Evolutionary conservation across 2,888 invertebrate species (phyloP).

Genomic region (Ypsolopha sequella): DNA sequence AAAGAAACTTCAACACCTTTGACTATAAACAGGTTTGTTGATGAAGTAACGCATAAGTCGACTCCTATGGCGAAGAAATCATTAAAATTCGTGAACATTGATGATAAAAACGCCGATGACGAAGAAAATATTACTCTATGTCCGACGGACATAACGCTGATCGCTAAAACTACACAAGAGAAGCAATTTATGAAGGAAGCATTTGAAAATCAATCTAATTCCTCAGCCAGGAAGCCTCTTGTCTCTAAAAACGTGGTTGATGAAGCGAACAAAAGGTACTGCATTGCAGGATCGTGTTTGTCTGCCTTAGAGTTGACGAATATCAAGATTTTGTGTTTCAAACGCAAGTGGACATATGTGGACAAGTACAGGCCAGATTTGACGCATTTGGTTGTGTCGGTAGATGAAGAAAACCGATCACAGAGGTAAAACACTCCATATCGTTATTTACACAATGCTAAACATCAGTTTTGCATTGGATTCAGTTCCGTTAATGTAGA

Average conservation of each 20-base stretch:
- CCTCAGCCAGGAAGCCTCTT: conserved; percentile 18
- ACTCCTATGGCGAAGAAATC: conserved; percentile 56
- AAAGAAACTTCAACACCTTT: conserved; percentile 29
- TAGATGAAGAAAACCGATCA: conserved; percentile 49
- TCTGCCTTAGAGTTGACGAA: conserved; percentile 24
- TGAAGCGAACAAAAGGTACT: conserved; percentile 16
- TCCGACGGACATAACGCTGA: conserved; percentile 21
- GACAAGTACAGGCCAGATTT: conserved; percentile 42
- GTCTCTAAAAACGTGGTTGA: conserved; percentile 13
- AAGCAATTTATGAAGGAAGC: conserved; percentile 48
- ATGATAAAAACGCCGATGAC: conserved; percentile 20
- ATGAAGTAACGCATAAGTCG: conserved; percentile 47
- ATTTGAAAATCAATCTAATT: conserved; percentile 34
- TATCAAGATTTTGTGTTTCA: conserved; percentile 34
- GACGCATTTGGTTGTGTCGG: conserved; percentile 56
- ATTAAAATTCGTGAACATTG: conserved; percentile 41
- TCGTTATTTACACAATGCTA: too few species aligned
- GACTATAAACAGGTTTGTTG: conserved; percentile 44
- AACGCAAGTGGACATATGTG: conserved; percentile 33
- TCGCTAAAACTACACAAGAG: conserved; percentile 48
- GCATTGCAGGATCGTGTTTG: conserved; percentile 47
- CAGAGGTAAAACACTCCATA: conserved; percentile 36
- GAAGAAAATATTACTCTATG: conserved; percentile 41
- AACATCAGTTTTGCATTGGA: too few species aligned
- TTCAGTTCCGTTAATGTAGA: too few species aligned